A percentile compares a stretch with the other conserved stretches of the same genome.
Evolutionary conservation across 2,113 vertebrate genomes (phyloP).

Genomic region (Picathartes gymnocephalus): DNA sequence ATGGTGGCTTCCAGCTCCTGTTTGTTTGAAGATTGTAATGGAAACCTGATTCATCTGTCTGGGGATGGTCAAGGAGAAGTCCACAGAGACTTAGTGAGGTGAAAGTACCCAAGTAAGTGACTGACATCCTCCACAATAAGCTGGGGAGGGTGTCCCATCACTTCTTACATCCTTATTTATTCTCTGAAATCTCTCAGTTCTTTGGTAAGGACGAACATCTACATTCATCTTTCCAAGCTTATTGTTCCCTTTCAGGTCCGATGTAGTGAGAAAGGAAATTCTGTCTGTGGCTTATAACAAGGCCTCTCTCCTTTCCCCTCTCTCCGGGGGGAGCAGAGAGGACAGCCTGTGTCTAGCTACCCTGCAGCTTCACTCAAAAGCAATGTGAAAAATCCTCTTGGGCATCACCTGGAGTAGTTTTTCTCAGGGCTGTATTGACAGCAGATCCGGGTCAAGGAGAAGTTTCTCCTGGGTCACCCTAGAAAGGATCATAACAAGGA

Average conservation of each 20-base stretch:
- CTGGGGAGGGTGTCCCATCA: neutral
- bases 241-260: neutral
- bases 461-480: neutral
- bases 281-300: neutral
- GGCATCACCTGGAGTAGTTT: fast-evolving
- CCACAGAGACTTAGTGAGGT: neutral
- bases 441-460: neutral
- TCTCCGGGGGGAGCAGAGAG: neutral
- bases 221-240: neutral
- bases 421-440: neutral
- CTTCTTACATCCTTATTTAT: neutral
- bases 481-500: neutral
- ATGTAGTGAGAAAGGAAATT: neutral
- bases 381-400: neutral
- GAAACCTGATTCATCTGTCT: neutral
- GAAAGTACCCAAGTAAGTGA: neutral
- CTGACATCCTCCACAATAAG: neutral
- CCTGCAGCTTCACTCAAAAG: neutral
- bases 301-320: neutral
- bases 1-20: neutral
- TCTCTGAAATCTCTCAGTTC: neutral
- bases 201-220: neutral
- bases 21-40: neutral
- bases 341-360: neutral
- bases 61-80: neutral